Evolutionary conservation across 2,797 vertebrate genomes (phyloP), one percentile per base, ranked within the genome.

Genomic region (Hippoglossus hippoglossus): DNA sequence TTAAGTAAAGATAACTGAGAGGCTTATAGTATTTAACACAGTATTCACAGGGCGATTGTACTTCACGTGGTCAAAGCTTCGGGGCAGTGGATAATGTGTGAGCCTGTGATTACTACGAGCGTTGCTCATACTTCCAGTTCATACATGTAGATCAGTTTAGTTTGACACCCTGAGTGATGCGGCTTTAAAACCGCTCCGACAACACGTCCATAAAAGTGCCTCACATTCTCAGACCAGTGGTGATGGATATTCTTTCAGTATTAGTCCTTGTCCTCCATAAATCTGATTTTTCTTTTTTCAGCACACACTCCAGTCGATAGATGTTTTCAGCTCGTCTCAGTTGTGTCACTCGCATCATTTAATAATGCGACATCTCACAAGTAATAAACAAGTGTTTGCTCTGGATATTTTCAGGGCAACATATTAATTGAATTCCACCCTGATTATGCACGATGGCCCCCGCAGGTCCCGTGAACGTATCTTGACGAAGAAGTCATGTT

Each of bases 191-290:
- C 75, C 44, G 44, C 64, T 63, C 80, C 85, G 90, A 90, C 91
- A 91, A 88, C 87, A 63, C 84, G 65, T 90, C 89, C 84, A 88
- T 92, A 90, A 94, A 93, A 79, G 81, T 69, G 84, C 78, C 76
- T 91, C 86, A 74, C 75, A 86, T 82, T 91, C 89, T 89, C 75
- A 70, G 79, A 68, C 56, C 87, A 88, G 80, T 72, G 84, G 59
- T 92, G 89, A 95, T 93, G 87, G 74, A 94, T 93, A 90, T 56
- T 76, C 83, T 78, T 71, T 86, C 72, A 80, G 60, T 62, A 77
- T 89, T 84, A 86, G 79, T 83, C 89, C 81, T 28, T 63, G 81
- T 73, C 73, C 41, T 71, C 84, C 68, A 89, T 92, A 89, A 88
- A 90, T 89, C 78, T 70, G 55, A 73, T 86, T 86, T 89, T 90